phyloP scores from a whole-genome alignment of 1,140 invertebrate species.

The Rhyzopertha dominica region DNA sequence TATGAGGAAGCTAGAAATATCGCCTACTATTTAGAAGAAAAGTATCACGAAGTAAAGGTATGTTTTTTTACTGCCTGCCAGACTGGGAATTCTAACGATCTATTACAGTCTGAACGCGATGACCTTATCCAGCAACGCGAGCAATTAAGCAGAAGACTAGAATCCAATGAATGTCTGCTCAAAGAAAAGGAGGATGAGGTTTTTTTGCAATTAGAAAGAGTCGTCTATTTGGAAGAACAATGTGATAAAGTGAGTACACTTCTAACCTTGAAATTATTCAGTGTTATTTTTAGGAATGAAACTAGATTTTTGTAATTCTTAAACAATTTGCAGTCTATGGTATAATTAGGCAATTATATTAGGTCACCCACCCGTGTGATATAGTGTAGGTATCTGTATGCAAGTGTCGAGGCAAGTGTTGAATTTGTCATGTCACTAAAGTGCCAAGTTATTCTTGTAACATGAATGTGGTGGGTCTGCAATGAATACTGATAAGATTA shows the following conservation, averaged over 20 bases:
- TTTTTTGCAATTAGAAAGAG: conserved; percentile 56
- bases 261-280: no score
- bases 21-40: conserved; percentile 60
- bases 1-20: conserved; percentile 59
- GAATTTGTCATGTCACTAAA: no score
- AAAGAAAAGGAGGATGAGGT: conserved; percentile 60
- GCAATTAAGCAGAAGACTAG: conserved; percentile 50
- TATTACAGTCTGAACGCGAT: conserved; percentile 53
- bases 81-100: conserved; percentile 8
- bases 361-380: no score
- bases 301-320: no score
- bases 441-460: no score
- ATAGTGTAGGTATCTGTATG: no score
- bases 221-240: conserved; percentile 57
- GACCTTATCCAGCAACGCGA: conserved; percentile 49
- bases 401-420: no score
- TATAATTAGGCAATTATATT: no score
- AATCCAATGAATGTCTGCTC: conserved; percentile 52
- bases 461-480: no score
- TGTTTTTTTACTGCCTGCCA: conserved; percentile 20
- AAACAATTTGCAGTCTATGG: no score
- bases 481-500: no score
- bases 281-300: no score
- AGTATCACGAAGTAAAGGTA: conserved; percentile 64
- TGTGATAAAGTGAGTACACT: conserved; percentile 47